phyloP scores from a whole-genome alignment of 1,140 invertebrate genomes.

The Magallana angulata region DNA sequence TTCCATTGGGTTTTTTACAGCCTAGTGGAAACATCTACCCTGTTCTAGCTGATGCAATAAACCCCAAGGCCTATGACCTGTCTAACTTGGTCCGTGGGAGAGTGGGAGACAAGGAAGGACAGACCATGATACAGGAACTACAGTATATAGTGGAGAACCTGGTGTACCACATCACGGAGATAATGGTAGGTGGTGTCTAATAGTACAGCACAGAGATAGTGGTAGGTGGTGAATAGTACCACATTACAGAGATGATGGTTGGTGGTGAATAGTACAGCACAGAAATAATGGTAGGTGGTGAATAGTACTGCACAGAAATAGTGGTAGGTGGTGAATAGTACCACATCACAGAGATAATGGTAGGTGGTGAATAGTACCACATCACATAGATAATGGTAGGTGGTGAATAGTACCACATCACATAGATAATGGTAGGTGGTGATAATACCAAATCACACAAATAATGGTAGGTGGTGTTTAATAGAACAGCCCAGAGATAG shows the following conservation, averaged over 20 bases:
- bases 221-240: conserved; percentile 65
- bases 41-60: conserved; percentile 71
- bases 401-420: background rate
- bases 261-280: background rate
- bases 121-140: conserved; percentile 70
- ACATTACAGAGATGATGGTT: background rate
- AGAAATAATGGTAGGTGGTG: background rate
- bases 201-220: conserved; percentile 77
- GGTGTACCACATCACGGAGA: conserved; percentile 77
- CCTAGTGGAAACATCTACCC: conserved; percentile 77
- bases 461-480: conserved; percentile 45
- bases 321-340: background rate
- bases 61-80: conserved; percentile 69
- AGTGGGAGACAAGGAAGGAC: conserved; percentile 51
- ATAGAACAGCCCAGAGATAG: conserved; percentile 75
- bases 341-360: background rate
- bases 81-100: conserved; percentile 59
- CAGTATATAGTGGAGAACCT: conserved; percentile 76
- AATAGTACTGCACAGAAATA: conserved; percentile 55
- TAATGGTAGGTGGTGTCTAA: conserved; percentile 68
- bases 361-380: conserved; percentile 63
- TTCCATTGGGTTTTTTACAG: conserved; percentile 56
- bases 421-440: background rate
- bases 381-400: conserved; percentile 77
- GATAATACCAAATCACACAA: conserved; percentile 69